Evolutionary conservation across 2,888 invertebrate species (phyloP).

Genomic region (Amiota mariae): DNA sequence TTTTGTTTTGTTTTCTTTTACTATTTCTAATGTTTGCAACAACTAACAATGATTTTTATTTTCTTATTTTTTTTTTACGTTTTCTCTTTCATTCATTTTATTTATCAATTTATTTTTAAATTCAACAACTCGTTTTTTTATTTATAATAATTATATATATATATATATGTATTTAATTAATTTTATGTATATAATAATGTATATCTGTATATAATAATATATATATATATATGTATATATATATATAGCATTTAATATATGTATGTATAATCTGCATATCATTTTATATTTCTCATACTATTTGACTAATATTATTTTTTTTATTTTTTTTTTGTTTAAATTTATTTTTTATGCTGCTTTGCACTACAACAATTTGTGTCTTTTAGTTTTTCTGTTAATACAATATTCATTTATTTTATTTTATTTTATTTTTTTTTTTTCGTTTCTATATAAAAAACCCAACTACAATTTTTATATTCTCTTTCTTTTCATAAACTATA

Average conservation of each 20-base stretch:
- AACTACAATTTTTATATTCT: constrained; percentile 53
- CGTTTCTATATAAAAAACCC: constrained; percentile 57
- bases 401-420: constrained; percentile 31
- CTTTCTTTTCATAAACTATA: constrained; percentile 53
- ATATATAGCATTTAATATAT: constrained; percentile 57
- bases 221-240: constrained; percentile 45
- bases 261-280: constrained; percentile 43
- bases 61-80: constrained; percentile 46
- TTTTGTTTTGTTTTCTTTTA: constrained; percentile 48
- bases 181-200: constrained; percentile 48
- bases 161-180: constrained; percentile 42
- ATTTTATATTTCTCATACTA: constrained; percentile 20
- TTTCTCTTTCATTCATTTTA: constrained; percentile 44
- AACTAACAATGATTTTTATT: constrained; percentile 61
- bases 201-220: constrained; percentile 51
- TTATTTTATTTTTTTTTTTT: constrained; percentile 30
- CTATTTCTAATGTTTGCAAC: constrained; percentile 51
- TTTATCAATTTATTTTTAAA: constrained; percentile 59
- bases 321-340: background rate
- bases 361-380: constrained; percentile 63
- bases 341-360: constrained; percentile 47
- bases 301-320: constrained; percentile 10
- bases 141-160: constrained; percentile 58
- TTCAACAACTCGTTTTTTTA: constrained; percentile 58
- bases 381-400: constrained; percentile 52